Percentiles rank a stretch among this genome's conserved stretches.
Evolutionary conservation across 2,888 invertebrate species (phyloP).

Genomic region (Pristionchus arcanus): DNA sequence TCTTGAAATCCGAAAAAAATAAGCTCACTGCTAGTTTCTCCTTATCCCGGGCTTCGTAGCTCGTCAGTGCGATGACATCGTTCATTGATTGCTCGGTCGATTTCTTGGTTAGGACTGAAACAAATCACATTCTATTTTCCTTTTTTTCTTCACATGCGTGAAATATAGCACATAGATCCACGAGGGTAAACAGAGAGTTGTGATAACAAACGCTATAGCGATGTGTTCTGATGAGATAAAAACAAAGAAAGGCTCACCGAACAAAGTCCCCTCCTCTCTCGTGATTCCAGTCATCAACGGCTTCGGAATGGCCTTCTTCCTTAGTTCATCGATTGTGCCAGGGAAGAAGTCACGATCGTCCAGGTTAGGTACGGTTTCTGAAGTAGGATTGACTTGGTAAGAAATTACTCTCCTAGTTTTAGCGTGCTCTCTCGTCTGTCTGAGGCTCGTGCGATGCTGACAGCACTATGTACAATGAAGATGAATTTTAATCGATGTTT

Average conservation of each 20-base stretch:
- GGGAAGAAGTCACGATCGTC: constrained; percentile 43
- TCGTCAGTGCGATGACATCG: background rate
- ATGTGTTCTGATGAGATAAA: background rate
- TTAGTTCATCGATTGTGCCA: background rate
- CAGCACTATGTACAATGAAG: no score
- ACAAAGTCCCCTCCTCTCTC: background rate
- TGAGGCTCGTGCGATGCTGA: no score
- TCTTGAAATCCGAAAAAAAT: background rate
- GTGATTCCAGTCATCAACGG: constrained; percentile 17
- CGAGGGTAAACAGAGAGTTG: no score
- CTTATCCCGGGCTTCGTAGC: background rate
- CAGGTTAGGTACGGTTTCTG: background rate
- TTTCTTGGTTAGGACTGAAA: constrained; percentile 58
- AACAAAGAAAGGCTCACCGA: constrained; percentile 61
- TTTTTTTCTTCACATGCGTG: no score
- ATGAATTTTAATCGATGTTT: no score
- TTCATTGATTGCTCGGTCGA: background rate
- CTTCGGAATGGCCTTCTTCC: constrained; percentile 25
- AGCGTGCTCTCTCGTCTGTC: no score
- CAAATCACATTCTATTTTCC: background rate
- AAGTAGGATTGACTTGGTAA: background rate
- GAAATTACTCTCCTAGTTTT: no score
- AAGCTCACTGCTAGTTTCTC: background rate
- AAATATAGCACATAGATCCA: no score
- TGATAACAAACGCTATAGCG: no score